Conservation (phyloP, 1,140 invertebrate species). For the Eriocheir sinensis region DNA sequence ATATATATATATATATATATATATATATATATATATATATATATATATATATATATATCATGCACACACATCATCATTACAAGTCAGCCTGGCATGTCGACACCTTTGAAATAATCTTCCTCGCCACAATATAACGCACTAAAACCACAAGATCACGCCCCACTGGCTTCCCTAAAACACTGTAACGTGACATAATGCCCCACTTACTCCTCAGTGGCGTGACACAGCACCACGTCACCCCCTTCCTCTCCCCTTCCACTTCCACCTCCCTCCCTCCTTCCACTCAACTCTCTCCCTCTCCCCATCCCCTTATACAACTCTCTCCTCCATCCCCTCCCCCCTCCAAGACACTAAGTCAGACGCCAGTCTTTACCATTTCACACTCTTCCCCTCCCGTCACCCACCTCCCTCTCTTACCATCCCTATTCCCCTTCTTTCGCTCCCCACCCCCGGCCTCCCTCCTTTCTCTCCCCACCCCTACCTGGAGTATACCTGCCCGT, state of each 20-base stretch:
- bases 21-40: no score
- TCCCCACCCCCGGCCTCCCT: background rate
- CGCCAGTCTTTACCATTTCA: no score
- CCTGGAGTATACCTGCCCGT: background rate
- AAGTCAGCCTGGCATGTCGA: background rate
- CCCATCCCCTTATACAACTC: no score
- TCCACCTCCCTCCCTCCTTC: background rate
- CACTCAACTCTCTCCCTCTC: no score
- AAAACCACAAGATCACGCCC: background rate
- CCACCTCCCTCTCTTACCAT: background rate
- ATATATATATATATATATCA: no score
- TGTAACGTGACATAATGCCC: conserved; percentile 3
- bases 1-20: no score
- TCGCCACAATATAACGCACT: conserved; percentile 13
- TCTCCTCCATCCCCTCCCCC: background rate
- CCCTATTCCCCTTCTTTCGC: no score
- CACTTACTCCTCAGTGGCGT: background rate
- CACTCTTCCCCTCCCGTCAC: background rate
- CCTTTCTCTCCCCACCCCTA: background rate
- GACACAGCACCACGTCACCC: background rate
- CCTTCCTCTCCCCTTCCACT: no score
- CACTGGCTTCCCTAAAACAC: background rate
- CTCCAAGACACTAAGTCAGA: no score
- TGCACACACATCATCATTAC: background rate
- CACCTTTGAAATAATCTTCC: background rate